These are phyloP conservation scores for Nephrotoma guestfalica DNA, from an alignment of 2,888 invertebrate species.

Conservation along the genomic window DNA sequence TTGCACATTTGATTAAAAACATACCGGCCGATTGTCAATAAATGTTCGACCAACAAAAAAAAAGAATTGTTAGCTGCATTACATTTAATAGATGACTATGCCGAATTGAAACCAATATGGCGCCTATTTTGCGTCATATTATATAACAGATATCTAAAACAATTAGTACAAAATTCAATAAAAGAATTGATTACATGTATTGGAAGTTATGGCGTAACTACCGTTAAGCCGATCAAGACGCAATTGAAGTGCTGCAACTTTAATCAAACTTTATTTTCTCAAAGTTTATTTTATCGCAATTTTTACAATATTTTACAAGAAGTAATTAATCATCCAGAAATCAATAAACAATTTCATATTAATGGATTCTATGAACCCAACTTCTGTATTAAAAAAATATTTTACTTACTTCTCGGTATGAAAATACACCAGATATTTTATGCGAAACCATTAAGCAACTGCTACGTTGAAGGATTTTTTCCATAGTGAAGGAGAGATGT, in stretches of 20 bases:
- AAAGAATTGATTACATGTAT: neutral
- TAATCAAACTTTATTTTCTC: neutral
- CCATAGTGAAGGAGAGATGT: neutral
- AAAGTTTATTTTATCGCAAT: neutral
- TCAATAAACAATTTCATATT: too few relatives aligned
- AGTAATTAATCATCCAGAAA: too few relatives aligned
- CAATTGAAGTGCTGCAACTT: neutral
- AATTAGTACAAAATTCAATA: neutral
- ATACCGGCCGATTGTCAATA: neutral
- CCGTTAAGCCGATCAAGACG: neutral
- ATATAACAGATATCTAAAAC: neutral
- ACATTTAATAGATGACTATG: neutral
- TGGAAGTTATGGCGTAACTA: neutral
- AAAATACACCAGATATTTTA: too few relatives aligned
- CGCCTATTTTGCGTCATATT: neutral
- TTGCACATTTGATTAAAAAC: neutral
- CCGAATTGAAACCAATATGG: neutral
- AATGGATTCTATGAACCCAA: too few relatives aligned
- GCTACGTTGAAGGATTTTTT: neutral
- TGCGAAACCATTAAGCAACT: too few relatives aligned
- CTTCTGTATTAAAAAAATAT: too few relatives aligned
- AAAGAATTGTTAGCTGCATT: neutral
- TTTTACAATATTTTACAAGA: too few relatives aligned
- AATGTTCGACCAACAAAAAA: neutral
- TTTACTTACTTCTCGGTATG: too few relatives aligned